A percentile compares a stretch with the other conserved stretches of the same genome.
These are phyloP conservation scores for Holacanthus passer DNA, from an alignment of 2,113 vertebrate genomes.

Conservation along the genomic window DNA sequence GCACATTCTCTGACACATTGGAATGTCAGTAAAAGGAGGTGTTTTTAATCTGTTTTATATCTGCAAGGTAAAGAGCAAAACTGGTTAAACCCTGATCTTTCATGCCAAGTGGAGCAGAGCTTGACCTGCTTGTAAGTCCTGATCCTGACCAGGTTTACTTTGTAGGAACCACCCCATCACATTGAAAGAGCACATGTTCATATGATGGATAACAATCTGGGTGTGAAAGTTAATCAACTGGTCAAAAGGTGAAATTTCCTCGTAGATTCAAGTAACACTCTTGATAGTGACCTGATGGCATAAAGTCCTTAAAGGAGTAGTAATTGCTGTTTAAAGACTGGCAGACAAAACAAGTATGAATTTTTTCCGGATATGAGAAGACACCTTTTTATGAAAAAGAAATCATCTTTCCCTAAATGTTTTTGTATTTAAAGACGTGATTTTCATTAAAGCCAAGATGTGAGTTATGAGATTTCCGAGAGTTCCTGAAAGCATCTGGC, in stretches of 20 bases:
- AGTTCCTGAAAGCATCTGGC: conserved; percentile 47
- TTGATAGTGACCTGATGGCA: too few relatives aligned
- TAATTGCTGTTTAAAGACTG: too few relatives aligned
- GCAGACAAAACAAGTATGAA: neutral
- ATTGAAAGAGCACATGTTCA: neutral
- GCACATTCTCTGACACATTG: too few relatives aligned
- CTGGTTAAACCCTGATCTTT: neutral
- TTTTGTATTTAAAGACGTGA: neutral
- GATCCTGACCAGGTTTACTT: neutral
- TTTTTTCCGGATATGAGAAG: neutral
- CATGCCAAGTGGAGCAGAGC: neutral
- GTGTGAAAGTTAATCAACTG: too few relatives aligned
- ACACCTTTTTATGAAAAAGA: neutral
- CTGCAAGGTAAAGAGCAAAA: neutral
- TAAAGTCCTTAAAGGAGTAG: too few relatives aligned
- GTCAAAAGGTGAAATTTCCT: too few relatives aligned
- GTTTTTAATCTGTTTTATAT: neutral
- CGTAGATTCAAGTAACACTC: neutral
- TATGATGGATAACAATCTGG: neutral
- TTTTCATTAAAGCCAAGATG: neutral
- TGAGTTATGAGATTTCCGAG: conserved; percentile 22
- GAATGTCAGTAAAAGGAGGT: neutral
- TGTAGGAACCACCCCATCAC: neutral
- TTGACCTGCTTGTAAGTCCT: neutral
- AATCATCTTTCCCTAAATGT: neutral